These are phyloP conservation scores for Drosophila falleni DNA, from an alignment of 2,888 invertebrate species.

Conservation along the genomic window DNA sequence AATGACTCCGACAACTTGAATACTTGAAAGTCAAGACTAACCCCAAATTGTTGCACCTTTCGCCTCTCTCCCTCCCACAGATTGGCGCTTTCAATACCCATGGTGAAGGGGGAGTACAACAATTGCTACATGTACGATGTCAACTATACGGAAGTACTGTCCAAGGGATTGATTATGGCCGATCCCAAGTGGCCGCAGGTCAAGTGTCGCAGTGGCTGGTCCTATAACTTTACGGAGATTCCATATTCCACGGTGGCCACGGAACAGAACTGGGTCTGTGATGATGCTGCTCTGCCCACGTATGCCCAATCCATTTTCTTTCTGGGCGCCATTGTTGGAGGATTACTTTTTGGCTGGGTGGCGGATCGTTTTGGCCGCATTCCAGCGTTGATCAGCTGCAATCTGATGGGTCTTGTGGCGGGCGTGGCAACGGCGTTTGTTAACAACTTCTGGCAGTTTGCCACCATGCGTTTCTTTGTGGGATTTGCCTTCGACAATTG, in stretches of 20 bases:
- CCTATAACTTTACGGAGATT: constrained; percentile 92
- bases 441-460: constrained; percentile 91
- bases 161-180: constrained; percentile 87
- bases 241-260: constrained; percentile 94
- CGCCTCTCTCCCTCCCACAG: constrained; percentile 84
- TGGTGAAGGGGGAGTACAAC: constrained; percentile 87
- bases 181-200: constrained; percentile 90
- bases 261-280: constrained; percentile 95
- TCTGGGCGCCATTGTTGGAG: constrained; percentile 94
- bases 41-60: constrained; percentile 26
- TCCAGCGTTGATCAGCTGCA: constrained; percentile 92
- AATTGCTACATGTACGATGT: constrained; percentile 92
- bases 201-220: constrained; percentile 92
- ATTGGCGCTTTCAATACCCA: constrained; percentile 90
- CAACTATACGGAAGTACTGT: constrained; percentile 89
- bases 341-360: constrained; percentile 93
- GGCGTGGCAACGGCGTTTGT: constrained; percentile 91
- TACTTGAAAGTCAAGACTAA: constrained; percentile 31
- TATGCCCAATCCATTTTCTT: constrained; percentile 94
- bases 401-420: constrained; percentile 90
- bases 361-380: constrained; percentile 94
- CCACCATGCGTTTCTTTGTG: constrained; percentile 92
- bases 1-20: constrained; percentile 27
- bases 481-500: constrained; percentile 96
- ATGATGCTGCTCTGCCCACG: constrained; percentile 91